phyloP scores from a whole-genome alignment of 2,888 invertebrate species.

The Megalurothrips usitatus region DNA sequence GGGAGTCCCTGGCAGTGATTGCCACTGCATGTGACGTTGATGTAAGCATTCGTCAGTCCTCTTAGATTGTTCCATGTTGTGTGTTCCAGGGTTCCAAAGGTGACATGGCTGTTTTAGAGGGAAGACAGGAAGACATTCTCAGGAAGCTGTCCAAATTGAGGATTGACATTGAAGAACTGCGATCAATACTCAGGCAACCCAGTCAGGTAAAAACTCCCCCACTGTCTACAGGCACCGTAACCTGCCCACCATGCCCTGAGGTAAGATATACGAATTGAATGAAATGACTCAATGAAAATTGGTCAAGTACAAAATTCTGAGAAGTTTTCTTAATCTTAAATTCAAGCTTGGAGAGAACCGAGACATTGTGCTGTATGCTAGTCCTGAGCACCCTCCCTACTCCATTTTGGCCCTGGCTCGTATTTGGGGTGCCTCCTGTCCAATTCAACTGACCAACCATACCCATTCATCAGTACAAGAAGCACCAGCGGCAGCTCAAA shows the following conservation, averaged over 20 bases:
- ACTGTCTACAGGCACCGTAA: not conserved
- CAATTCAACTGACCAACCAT: constrained; percentile 55
- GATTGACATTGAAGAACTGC: constrained; percentile 1
- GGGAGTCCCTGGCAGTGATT: not conserved
- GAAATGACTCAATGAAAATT: not conserved
- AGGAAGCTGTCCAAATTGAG: not conserved
- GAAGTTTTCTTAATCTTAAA: constrained; percentile 39
- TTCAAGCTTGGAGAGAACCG: constrained; percentile 49
- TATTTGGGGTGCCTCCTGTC: constrained; percentile 50
- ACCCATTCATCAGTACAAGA: constrained; percentile 59
- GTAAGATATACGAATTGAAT: not conserved
- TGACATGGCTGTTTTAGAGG: not conserved
- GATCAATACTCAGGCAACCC: not conserved
- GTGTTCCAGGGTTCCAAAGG: not conserved
- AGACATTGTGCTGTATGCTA: constrained; percentile 63
- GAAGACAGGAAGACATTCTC: not conserved
- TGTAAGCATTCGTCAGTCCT: not conserved
- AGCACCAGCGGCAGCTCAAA: constrained; percentile 48
- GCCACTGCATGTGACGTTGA: not conserved
- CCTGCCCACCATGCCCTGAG: not conserved
- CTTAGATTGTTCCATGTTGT: not conserved
- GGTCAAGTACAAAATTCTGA: constrained; percentile 33
- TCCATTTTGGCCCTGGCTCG: constrained; percentile 59
- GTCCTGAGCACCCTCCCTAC: constrained; percentile 62
- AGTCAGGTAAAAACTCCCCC: constrained; percentile 16